Percentiles rank a stretch among this genome's conserved stretches.
phyloP scores from a whole-genome alignment of 2,888 invertebrate species.

The Troglohyphantes excavatus region DNA sequence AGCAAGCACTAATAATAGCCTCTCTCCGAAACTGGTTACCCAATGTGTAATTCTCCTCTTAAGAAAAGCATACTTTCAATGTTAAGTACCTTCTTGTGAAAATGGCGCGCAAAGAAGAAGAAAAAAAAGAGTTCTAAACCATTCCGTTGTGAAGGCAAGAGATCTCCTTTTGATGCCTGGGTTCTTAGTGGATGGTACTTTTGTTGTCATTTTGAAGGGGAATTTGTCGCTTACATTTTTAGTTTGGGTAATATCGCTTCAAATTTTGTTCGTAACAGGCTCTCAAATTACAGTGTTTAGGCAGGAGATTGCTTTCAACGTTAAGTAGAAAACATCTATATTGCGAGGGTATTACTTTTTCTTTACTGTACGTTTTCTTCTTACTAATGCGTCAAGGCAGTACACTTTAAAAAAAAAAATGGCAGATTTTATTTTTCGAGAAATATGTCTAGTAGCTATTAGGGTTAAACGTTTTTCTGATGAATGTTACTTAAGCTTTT shows the following conservation, averaged over 20 bases:
- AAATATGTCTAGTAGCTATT: not conserved
- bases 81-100: constrained; percentile 57
- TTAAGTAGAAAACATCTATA: constrained; percentile 62
- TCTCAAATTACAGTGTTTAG: constrained; percentile 73
- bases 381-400: not conserved
- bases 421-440: not conserved
- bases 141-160: constrained; percentile 31
- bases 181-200: constrained; percentile 44
- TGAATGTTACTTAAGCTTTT: not conserved
- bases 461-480: not conserved
- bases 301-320: constrained; percentile 23
- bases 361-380: not conserved
- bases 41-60: constrained; percentile 45
- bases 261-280: not conserved
- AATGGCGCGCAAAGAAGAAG: constrained; percentile 30
- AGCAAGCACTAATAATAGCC: constrained; percentile 54
- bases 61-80: constrained; percentile 54
- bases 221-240: constrained; percentile 75
- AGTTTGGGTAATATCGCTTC: constrained; percentile 47
- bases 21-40: constrained; percentile 51
- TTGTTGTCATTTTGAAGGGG: constrained; percentile 64
- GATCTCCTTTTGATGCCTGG: constrained; percentile 41
- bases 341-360: constrained; percentile 8
- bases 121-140: constrained; percentile 19
- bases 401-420: not conserved